Percentiles rank a stretch among this genome's conserved stretches.
Conservation (phyloP, 2,888 invertebrate genomes). For the Xanthorhoe spadicearia region DNA sequence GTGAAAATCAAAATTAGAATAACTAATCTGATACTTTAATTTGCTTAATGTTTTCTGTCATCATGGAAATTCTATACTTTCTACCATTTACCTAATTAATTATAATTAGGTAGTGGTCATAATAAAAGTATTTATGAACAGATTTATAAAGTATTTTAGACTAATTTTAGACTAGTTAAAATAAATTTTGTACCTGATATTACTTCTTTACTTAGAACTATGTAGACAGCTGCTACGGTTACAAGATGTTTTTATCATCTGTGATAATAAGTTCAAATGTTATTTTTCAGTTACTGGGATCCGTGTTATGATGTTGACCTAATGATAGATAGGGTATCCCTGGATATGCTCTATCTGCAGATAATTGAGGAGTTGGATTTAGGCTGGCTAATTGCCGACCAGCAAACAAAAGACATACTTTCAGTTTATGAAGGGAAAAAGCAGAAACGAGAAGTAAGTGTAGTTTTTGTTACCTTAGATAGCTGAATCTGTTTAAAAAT, state of each 20-base stretch:
- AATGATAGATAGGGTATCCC: slow-evolving; percentile 91
- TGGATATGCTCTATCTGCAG: slow-evolving; percentile 95
- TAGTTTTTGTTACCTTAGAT: background rate
- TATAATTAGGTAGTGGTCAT: no score
- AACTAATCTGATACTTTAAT: no score
- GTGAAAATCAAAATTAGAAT: no score
- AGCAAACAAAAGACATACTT: slow-evolving; percentile 88
- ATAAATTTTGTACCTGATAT: no score
- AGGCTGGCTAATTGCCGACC: slow-evolving; percentile 92
- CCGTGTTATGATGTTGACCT: slow-evolving; percentile 92
- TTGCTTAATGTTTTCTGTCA: no score
- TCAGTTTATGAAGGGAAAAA: slow-evolving; percentile 89
- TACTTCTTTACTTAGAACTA: no score
- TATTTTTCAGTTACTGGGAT: slow-evolving; percentile 93
- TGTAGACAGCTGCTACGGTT: no score
- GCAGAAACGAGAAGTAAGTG: slow-evolving; percentile 91
- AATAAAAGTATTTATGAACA: no score
- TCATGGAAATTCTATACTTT: no score
- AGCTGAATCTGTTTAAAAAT: background rate
- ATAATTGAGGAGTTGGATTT: slow-evolving; percentile 93
- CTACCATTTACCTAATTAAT: no score
- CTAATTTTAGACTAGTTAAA: no score
- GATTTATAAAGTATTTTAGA: no score
- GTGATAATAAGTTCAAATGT: background rate
- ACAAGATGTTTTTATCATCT: background rate